A percentile compares a stretch with the other conserved stretches of the same genome.
These are phyloP conservation scores for Caenorhabditis becei DNA, from an alignment of 2,888 invertebrate species.

Conservation along the genomic window DNA sequence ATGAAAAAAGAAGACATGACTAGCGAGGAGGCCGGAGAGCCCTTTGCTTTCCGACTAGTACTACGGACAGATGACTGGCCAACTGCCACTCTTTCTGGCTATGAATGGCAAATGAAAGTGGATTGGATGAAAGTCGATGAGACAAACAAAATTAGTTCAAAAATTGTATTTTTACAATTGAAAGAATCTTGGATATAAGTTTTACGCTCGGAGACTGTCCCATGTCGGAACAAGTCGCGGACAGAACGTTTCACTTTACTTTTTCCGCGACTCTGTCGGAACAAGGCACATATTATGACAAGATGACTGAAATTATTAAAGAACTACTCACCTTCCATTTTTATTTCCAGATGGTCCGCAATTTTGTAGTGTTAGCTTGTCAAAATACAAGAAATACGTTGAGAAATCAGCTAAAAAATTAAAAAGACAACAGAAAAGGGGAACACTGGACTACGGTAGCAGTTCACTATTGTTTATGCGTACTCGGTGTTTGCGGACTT, in stretches of 20 bases:
- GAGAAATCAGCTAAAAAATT: not conserved
- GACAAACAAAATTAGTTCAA: no score
- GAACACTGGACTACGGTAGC: not conserved
- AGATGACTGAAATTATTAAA: not conserved
- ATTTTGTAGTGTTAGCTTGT: conserved; percentile 3
- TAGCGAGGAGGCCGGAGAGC: not conserved
- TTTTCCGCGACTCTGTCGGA: no score
- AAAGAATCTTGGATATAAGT: no score
- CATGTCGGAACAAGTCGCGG: no score
- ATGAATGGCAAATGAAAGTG: not conserved
- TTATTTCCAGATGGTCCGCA: conserved; percentile 19
- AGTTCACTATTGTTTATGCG: not conserved
- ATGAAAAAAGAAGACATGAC: not conserved
- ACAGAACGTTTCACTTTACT: no score
- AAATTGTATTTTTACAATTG: no score
- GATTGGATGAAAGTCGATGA: no score
- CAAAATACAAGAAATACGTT: conserved; percentile 10
- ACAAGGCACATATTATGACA: no score
- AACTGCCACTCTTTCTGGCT: not conserved
- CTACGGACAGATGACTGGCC: not conserved
- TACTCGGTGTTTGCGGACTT: conserved; percentile 24
- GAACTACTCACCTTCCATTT: conserved; percentile 32
- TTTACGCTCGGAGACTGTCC: no score
- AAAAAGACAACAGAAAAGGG: not conserved
- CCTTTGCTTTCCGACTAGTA: not conserved